Evolutionary conservation across 30 jellyfish, hydroid and myxozoan genomes (phyloP).

Genomic region (Aurelia aurita): DNA sequence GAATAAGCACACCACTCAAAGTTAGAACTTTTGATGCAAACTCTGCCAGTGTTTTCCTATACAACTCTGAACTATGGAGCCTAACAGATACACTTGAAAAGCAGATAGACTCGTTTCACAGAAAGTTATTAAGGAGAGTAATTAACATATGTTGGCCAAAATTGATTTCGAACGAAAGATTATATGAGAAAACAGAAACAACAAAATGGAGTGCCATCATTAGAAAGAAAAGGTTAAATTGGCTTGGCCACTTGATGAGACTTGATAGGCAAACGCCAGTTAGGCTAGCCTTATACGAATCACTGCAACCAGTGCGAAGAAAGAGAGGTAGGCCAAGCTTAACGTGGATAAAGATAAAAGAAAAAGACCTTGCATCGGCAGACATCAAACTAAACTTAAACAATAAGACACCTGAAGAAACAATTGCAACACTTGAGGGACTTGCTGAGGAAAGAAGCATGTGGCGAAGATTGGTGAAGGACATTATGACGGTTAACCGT

Average conservation of each 20-base stretch:
- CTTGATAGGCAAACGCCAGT: neutral
- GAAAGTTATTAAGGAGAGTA: no score
- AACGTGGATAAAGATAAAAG: conserved; percentile 14
- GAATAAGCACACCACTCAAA: no score
- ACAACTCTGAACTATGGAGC: no score
- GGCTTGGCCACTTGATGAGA: conserved; percentile 7
- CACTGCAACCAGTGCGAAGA: conserved; percentile 29
- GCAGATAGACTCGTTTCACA: no score
- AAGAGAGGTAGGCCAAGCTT: conserved; percentile 21
- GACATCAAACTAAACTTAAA: conserved; percentile 20
- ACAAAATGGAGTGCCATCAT: no score
- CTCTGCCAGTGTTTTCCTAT: no score
- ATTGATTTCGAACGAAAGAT: neutral
- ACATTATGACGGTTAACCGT: no score
- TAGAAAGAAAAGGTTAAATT: neutral
- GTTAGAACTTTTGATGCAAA: no score
- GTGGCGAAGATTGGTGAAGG: conserved; percentile 26
- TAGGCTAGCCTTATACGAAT: neutral
- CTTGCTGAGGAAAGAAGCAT: conserved; percentile 19
- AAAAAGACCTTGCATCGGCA: conserved; percentile 3
- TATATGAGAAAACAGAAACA: no score
- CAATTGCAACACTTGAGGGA: conserved; percentile 19
- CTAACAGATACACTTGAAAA: no score
- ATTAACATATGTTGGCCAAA: neutral
- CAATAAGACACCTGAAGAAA: neutral